These are phyloP conservation scores for Lycaena phlaeas DNA, from an alignment of 2,888 invertebrate genomes.

Conservation along the genomic window DNA sequence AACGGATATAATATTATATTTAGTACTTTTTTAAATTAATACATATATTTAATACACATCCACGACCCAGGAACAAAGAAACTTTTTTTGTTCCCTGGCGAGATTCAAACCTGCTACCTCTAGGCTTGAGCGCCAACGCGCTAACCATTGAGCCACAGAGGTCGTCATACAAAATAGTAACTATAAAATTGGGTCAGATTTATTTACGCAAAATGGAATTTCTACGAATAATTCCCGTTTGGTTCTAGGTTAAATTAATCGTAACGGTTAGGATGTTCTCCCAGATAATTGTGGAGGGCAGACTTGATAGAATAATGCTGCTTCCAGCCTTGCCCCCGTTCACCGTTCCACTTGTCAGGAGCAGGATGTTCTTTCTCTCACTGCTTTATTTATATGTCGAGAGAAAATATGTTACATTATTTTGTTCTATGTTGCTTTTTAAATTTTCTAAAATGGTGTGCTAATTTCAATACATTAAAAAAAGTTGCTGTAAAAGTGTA, in stretches of 20 bases:
- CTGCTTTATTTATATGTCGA: slow-evolving; percentile 7
- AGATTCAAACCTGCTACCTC: no score
- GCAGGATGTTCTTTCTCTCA: slow-evolving; percentile 53
- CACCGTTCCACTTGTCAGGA: slow-evolving; percentile 46
- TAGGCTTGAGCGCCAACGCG: no score
- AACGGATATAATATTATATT: no score
- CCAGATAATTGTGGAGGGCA: slow-evolving; percentile 20
- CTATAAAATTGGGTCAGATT: no score
- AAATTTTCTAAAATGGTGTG: not conserved
- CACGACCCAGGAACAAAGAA: no score
- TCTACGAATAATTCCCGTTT: not conserved
- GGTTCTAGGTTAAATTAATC: slow-evolving; percentile 12
- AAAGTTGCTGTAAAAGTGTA: no score
- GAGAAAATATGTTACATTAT: not conserved
- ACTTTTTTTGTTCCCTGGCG: no score
- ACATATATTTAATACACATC: no score
- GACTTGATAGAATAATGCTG: slow-evolving; percentile 64
- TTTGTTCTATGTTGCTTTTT: not conserved
- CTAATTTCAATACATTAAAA: no score
- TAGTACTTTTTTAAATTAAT: no score
- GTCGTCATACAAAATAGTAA: no score
- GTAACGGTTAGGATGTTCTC: slow-evolving; percentile 12
- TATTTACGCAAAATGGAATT: not conserved
- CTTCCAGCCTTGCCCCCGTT: slow-evolving; percentile 61
- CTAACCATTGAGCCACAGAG: no score